Evolutionary conservation across 2,797 vertebrate genomes (phyloP).

Genomic region (Pseudochirops cupreus): DNA sequence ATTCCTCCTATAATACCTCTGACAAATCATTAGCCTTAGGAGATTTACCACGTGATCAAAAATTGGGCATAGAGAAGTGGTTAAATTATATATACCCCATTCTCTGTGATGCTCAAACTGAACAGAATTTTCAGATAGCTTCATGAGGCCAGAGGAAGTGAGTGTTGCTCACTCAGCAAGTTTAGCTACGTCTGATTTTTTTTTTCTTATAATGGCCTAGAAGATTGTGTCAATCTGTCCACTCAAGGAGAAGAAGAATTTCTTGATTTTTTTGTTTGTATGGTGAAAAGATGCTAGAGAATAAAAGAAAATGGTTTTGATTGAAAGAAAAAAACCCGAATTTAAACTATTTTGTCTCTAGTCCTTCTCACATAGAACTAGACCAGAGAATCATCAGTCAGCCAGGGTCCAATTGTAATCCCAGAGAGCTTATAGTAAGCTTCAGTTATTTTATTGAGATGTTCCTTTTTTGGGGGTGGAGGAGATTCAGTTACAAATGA

Average conservation of each 20-base stretch:
- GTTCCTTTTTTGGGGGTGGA: not conserved
- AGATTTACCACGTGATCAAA: not conserved
- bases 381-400: not conserved
- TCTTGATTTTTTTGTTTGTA: not conserved
- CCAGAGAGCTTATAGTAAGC: not conserved
- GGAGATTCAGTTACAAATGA: slow-evolving; percentile 7
- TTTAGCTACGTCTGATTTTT: not conserved
- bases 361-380: not conserved
- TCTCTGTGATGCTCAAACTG: not conserved
- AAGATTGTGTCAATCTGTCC: not conserved
- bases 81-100: not conserved
- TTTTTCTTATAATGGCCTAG: not conserved
- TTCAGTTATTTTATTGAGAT: not conserved
- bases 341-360: not conserved
- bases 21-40: not conserved
- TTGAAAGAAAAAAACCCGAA: not conserved
- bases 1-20: not conserved
- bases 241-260: not conserved
- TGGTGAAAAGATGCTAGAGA: not conserved
- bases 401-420: not conserved
- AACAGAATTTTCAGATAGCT: not conserved
- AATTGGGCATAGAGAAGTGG: not conserved
- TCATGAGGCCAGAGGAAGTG: not conserved
- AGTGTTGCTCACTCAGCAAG: not conserved
- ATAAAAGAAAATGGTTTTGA: not conserved